These are phyloP conservation scores for Lepidochrysops patricia DNA, from an alignment of 2,888 invertebrate species.

Conservation along the genomic window DNA sequence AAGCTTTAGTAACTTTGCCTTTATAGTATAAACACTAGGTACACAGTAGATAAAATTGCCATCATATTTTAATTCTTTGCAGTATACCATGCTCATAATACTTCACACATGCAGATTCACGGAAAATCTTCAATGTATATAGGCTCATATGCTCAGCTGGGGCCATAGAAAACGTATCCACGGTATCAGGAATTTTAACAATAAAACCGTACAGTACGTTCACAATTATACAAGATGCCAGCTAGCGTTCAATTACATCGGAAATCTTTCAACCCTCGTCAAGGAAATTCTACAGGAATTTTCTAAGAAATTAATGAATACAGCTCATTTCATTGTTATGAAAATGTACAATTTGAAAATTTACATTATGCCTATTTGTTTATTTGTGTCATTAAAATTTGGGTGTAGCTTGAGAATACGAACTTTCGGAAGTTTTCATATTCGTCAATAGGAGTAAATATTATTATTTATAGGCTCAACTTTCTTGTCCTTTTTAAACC, in stretches of 20 bases:
- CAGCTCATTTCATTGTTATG: slow-evolving; percentile 35
- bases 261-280: slow-evolving; percentile 45
- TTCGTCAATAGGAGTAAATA: too few species aligned
- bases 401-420: too few species aligned
- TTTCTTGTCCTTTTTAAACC: too few species aligned
- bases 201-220: not conserved
- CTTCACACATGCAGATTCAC: not conserved
- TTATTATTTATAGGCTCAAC: too few species aligned
- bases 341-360: slow-evolving; percentile 18
- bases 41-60: too few species aligned
- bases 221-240: slow-evolving; percentile 6
- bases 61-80: not conserved
- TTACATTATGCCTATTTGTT: not conserved
- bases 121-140: not conserved
- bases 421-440: too few species aligned
- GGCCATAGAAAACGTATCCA: not conserved
- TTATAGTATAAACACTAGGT: not conserved
- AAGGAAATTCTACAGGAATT: slow-evolving; percentile 40
- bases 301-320: slow-evolving; percentile 44
- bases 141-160: slow-evolving; percentile 2
- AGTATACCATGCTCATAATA: not conserved
- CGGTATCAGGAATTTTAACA: not conserved
- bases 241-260: slow-evolving; percentile 45
- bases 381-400: too few species aligned
- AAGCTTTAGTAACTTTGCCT: not conserved